Conservation (phyloP, 2,113 vertebrate species). For the Prolemur simus region DNA sequence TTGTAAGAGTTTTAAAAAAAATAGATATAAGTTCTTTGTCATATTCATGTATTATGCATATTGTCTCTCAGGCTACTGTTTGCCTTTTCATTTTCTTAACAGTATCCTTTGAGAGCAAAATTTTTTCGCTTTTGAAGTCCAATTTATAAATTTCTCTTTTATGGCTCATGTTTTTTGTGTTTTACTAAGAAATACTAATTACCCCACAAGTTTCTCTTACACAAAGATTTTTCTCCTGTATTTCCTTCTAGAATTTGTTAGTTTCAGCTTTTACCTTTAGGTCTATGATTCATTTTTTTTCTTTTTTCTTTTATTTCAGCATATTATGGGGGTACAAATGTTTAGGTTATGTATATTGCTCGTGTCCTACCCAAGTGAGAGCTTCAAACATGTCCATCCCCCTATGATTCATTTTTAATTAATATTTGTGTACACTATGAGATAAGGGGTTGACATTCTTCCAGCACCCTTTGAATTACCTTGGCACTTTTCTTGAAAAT, state of each 20-base stretch:
- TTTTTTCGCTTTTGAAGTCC: neutral
- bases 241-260: conserved; percentile 7
- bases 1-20: neutral
- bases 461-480: neutral
- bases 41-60: neutral
- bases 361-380: too few relatives aligned
- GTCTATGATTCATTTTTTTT: neutral
- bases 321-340: too few relatives aligned
- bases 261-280: neutral
- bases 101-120: neutral
- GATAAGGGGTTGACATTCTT: neutral
- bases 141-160: neutral
- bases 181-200: neutral
- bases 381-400: too few relatives aligned
- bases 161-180: neutral
- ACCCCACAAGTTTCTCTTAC: neutral
- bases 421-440: neutral
- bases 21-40: neutral
- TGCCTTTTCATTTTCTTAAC: neutral
- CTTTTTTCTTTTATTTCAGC: too few relatives aligned
- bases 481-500: neutral
- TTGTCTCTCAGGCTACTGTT: neutral
- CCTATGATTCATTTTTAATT: neutral
- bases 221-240: neutral
- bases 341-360: too few relatives aligned